phyloP scores from a whole-genome alignment of 2,888 invertebrate genomes.

The Nymphalis polychloros region DNA sequence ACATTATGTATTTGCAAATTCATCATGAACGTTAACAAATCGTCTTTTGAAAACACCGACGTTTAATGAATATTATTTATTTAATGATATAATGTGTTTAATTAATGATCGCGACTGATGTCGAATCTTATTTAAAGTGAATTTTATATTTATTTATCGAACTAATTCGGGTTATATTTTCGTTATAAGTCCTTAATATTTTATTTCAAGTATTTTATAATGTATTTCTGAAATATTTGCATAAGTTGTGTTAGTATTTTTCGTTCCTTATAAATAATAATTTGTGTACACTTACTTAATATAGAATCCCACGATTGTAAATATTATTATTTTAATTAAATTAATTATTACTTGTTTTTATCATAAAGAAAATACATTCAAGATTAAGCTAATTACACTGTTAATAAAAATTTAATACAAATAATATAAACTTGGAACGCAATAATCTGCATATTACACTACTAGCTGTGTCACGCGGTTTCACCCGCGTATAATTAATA shows the following conservation, averaged over 20 bases:
- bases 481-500: no score
- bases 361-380: neutral
- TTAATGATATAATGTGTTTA: neutral
- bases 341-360: no score
- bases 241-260: no score
- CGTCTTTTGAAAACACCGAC: neutral
- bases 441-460: neutral
- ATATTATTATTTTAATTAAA: neutral
- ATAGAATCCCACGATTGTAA: neutral
- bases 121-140: neutral
- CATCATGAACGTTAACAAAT: neutral
- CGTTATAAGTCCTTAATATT: neutral
- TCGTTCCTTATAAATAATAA: neutral
- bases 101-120: slow-evolving; percentile 3
- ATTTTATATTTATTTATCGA: slow-evolving; percentile 3
- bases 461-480: no score
- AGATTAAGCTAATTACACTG: neutral
- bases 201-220: no score
- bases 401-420: neutral
- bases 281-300: neutral
- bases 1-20: neutral
- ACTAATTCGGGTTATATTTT: neutral
- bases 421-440: neutral
- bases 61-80: slow-evolving; percentile 1
- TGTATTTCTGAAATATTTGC: no score